These are phyloP conservation scores for Serilophus lunatus DNA, from an alignment of 2,113 vertebrate species.

Conservation along the genomic window DNA sequence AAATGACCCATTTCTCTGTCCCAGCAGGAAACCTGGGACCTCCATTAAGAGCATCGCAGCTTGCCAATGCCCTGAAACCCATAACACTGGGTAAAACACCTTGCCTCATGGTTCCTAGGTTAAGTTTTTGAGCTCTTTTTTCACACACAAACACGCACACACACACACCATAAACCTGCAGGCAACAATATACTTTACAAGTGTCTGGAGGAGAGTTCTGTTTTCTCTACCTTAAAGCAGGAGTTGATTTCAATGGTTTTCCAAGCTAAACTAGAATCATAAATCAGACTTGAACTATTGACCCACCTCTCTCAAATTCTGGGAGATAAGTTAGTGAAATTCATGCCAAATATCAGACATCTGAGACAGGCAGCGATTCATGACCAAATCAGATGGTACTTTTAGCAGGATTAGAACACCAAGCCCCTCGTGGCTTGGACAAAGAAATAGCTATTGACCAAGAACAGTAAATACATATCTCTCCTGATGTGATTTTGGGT, in stretches of 20 bases:
- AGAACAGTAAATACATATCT: neutral
- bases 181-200: neutral
- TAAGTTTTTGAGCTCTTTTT: neutral
- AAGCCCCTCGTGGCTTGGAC: neutral
- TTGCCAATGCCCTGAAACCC: slow-evolving; percentile 6
- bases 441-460: neutral
- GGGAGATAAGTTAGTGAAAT: neutral
- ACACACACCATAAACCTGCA: neutral
- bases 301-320: neutral
- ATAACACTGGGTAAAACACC: neutral
- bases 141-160: neutral
- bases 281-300: neutral
- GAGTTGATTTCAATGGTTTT: slow-evolving; percentile 27
- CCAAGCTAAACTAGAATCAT: slow-evolving; percentile 7
- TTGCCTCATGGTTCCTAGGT: neutral
- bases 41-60: neutral
- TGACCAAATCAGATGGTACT: neutral
- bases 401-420: neutral
- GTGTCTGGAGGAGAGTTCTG: neutral
- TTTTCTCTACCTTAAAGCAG: neutral
- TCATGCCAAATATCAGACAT: neutral
- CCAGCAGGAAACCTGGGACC: neutral
- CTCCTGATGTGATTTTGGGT: neutral
- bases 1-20: neutral
- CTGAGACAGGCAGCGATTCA: neutral